A percentile compares a stretch with the other conserved stretches of the same genome.
Conservation (phyloP, 2,797 vertebrate species). For the Threskiornis aethiopicus region DNA sequence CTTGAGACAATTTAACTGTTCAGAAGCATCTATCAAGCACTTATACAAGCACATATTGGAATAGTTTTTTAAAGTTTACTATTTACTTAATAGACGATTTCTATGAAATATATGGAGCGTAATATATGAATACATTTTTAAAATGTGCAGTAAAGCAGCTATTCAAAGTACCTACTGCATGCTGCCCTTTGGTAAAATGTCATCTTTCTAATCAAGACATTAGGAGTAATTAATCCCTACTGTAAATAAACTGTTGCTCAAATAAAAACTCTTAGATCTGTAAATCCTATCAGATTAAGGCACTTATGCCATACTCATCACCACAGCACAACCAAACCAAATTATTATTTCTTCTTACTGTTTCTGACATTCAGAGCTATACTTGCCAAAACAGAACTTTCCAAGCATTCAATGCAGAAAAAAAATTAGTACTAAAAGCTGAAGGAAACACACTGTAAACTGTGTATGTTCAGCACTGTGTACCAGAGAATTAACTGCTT, state of each 20-base stretch:
- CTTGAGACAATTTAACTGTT: constrained; percentile 1
- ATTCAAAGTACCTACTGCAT: not conserved
- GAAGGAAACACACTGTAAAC: not conserved
- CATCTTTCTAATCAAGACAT: not conserved
- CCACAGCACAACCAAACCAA: not conserved
- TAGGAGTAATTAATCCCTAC: not conserved
- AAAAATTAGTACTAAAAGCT: not conserved
- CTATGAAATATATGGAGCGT: not conserved
- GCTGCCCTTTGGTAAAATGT: not conserved
- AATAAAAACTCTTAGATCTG: not conserved
- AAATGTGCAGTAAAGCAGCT: not conserved
- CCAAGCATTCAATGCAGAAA: not conserved
- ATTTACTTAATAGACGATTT: not conserved
- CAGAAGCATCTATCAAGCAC: not conserved
- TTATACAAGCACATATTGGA: not conserved
- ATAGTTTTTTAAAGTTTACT: not conserved
- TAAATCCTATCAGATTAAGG: not conserved
- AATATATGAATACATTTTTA: not conserved
- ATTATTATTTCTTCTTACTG: not conserved
- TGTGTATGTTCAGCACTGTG: not conserved
- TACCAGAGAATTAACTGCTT: not conserved
- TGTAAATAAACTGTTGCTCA: not conserved
- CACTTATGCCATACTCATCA: not conserved
- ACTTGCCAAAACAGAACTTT: not conserved
- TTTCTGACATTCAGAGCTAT: not conserved